Evolutionary conservation across 1,140 invertebrate species (phyloP).

Genomic region (Lordiphosa stackelbergi): DNA sequence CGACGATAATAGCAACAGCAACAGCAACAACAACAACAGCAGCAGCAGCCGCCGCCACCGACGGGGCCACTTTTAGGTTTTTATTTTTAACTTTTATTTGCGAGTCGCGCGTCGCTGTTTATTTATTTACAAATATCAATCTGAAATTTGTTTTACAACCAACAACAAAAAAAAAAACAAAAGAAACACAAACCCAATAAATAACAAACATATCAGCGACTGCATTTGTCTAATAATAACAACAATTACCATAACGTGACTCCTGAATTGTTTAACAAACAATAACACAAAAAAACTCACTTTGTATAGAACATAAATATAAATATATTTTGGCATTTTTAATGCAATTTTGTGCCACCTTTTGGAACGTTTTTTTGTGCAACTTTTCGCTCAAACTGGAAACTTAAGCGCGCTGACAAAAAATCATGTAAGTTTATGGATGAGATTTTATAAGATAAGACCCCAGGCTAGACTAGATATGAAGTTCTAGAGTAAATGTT

Average conservation of each 20-base stretch:
- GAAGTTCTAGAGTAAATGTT: too few species aligned
- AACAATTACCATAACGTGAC: conserved; percentile 6
- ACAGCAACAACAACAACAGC: conserved; percentile 26
- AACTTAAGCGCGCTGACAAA: too few species aligned
- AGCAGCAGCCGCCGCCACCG: conserved; percentile 9
- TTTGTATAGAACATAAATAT: too few species aligned
- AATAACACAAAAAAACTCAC: neutral
- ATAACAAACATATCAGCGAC: conserved; percentile 39
- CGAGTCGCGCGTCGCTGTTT: conserved; percentile 27
- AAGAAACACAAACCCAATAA: conserved; percentile 13
- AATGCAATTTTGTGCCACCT: too few species aligned
- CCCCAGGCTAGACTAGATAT: too few species aligned
- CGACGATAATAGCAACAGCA: conserved; percentile 29
- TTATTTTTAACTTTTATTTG: conserved; percentile 73
- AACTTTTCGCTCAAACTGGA: too few species aligned
- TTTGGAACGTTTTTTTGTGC: too few species aligned
- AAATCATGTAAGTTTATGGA: too few species aligned
- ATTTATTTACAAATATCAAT: conserved; percentile 48
- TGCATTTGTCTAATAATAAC: conserved; percentile 23
- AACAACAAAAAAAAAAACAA: conserved; percentile 10
- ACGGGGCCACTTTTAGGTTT: conserved; percentile 58
- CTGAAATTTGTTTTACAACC: conserved; percentile 6
- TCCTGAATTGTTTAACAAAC: conserved; percentile 12
- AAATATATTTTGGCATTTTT: too few species aligned
- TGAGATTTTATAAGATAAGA: too few species aligned